phyloP scores from a whole-genome alignment of 2,888 invertebrate genomes.

The Athalia cordata region DNA sequence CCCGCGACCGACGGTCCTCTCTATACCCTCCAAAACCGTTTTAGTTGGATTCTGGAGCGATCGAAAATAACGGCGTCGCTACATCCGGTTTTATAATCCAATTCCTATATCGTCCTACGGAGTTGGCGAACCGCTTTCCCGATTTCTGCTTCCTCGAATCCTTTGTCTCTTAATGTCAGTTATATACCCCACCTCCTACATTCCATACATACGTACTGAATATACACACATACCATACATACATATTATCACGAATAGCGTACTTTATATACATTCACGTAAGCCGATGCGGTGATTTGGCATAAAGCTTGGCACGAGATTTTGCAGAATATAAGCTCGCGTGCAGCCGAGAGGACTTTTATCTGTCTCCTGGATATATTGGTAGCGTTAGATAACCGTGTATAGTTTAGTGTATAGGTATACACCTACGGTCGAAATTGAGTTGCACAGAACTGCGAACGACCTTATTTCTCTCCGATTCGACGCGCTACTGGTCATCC shows the following conservation, averaged over 20 bases:
- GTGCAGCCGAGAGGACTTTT: constrained; percentile 24
- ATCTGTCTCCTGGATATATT: constrained; percentile 40
- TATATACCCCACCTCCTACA: background rate
- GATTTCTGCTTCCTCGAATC: constrained; percentile 26
- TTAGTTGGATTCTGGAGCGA: constrained; percentile 32
- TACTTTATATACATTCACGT: background rate
- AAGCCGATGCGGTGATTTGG: constrained; percentile 32
- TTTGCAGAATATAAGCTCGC: background rate
- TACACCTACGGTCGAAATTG: constrained; percentile 58
- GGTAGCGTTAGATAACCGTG: constrained; percentile 26
- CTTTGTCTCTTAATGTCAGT: constrained; percentile 38
- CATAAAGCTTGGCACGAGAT: constrained; percentile 38
- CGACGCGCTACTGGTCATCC: constrained; percentile 34
- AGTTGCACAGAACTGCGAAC: constrained; percentile 63
- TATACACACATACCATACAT: background rate
- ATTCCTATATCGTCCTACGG: constrained; percentile 5
- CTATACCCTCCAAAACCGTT: constrained; percentile 51
- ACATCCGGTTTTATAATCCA: constrained; percentile 45
- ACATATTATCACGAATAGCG: background rate
- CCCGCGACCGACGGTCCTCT: constrained; percentile 4
- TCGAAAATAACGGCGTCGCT: constrained; percentile 8
- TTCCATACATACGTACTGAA: background rate
- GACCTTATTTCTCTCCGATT: constrained; percentile 51
- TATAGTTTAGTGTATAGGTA: background rate
- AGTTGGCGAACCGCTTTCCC: constrained; percentile 1